Base-by-base conservation (phyloP, 2,888 invertebrate genomes). In the Latrodectus elegans region DNA sequence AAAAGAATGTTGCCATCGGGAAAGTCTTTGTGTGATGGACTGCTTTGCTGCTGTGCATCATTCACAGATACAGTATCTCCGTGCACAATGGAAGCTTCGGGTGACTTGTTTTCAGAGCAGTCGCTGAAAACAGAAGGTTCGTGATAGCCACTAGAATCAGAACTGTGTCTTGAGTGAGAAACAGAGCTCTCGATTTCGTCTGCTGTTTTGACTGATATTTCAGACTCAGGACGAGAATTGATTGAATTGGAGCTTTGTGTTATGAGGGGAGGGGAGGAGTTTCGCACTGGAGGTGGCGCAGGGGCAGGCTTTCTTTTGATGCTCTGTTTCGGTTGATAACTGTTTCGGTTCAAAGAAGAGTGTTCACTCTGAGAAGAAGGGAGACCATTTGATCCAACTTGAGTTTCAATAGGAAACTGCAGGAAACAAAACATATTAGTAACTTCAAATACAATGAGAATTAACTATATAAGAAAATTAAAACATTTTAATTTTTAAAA, bases 71-170 rank as follows among this genome's bases (percentile, higher is more conserved):
- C 88, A 77, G 78, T 70, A 51, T 79, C 84, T 52, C 87, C 84
- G 52, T 85, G 85, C 14, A 82, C 86, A 51, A 87, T 88, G 51
- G 88, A 89, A 22, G 88, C 82, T 72, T 89, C 89, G 0, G 89
- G 84, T 22, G 87, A 87, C 64, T 84, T 84, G 80, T 88, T 90
- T 70, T 93, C 93, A 9, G 94, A 94, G 90, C 94, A 94, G 90
- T 95, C 95, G 91, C 94, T 94, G 75, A 94, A 92, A 77, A 94
- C 94, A 10, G 95, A 95, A 1, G 95, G 94, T 91, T 95, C 95
- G 91, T 95, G 95, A 91, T 95, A 95, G 0, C 95, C 95, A 84
- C 95, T 95, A 90, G 95, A 95, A 91, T 95, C 95, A 89, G 95
- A 95, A 92, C 95, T 95, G 91, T 95, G 95, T 89, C 95, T 93